These are phyloP conservation scores for Chorisops tibialis DNA, from an alignment of 2,888 invertebrate genomes.

Conservation along the genomic window DNA sequence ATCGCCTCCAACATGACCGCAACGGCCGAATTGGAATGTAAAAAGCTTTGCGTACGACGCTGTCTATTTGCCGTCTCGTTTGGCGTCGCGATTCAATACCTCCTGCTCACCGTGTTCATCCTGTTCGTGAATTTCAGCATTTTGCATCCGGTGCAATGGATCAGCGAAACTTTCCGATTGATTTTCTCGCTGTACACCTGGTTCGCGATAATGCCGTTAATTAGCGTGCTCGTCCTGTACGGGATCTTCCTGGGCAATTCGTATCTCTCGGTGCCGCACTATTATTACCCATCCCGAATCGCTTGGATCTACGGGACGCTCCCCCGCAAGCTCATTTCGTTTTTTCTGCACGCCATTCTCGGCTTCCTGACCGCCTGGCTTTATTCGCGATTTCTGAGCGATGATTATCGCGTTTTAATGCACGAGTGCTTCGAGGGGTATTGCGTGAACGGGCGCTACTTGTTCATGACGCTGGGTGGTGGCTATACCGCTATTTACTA, in stretches of 20 bases:
- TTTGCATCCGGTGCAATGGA: slow-evolving; percentile 64
- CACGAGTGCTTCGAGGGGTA: slow-evolving; percentile 53
- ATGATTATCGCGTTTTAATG: slow-evolving; percentile 57
- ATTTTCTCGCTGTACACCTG: slow-evolving; percentile 59
- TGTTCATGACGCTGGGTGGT: slow-evolving; percentile 66
- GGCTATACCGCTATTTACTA: slow-evolving; percentile 64
- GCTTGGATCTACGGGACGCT: slow-evolving; percentile 62
- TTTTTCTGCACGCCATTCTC: slow-evolving; percentile 58
- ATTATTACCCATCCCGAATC: slow-evolving; percentile 65
- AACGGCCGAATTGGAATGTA: slow-evolving; percentile 39
- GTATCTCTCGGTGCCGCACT: slow-evolving; percentile 61
- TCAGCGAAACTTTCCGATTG: slow-evolving; percentile 58
- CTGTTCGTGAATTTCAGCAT: slow-evolving; percentile 61
- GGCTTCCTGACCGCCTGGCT: slow-evolving; percentile 68
- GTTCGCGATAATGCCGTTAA: slow-evolving; percentile 63
- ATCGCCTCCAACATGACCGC: slow-evolving; percentile 5
- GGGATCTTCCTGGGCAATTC: slow-evolving; percentile 70
- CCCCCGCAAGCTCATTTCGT: slow-evolving; percentile 56
- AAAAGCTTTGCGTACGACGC: slow-evolving; percentile 43
- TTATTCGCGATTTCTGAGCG: slow-evolving; percentile 64
- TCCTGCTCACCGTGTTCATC: slow-evolving; percentile 55
- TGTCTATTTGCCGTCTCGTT: slow-evolving; percentile 56
- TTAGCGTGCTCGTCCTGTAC: slow-evolving; percentile 63
- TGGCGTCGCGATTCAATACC: slow-evolving; percentile 58
- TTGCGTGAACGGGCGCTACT: slow-evolving; percentile 65